Evolutionary conservation across 2,113 vertebrate species (phyloP), one percentile per base, ranked within the genome.

Genomic region (Ondatra zibethicus): DNA sequence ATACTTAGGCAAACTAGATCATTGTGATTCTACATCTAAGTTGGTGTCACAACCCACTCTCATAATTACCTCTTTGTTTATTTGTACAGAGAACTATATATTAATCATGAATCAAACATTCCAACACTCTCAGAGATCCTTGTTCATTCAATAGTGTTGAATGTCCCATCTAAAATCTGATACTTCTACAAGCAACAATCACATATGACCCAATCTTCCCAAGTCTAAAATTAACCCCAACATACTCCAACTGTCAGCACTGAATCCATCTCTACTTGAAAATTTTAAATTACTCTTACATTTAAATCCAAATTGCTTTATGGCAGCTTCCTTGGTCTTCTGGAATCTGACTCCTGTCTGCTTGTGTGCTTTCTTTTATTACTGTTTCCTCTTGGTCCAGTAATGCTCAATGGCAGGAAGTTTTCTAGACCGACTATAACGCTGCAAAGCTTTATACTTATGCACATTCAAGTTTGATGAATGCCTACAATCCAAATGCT

Each of bases 101-200:
- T 84, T 84, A 90, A 95, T 88, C 72, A 92, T 82, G 3, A 63
- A 81, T 63, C 21, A 91, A 92, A 61, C 76, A 65, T 6, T 61
- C 14, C 4, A 10, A 9, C 16, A 42, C 13, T 85, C 33, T 91
- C 58, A 72, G 25, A 96, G 31, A 11, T 23, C 14, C 39, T 55
- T 80, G 36, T 78, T 55, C 77, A 78, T n/a, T 23, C 10, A 94
- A 70, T 13, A 95, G 16, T 65, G 29, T 89, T 65, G 16, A 90
- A 42, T 39, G 29, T 93, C 33, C 63, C 82, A 19, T 88, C 7
- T 72, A 86, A 23, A 92, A 77, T 87, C 65, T 95, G 47, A 88
- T 80, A 7, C 19, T 63, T 4, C 17, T 80, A 39, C 9, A 25
- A 86, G 36, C 2, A 93, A 3, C 6, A 88, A n/a, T 33, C 55